A percentile compares a stretch with the other conserved stretches of the same genome.
These are phyloP conservation scores for Coremacera marginata DNA, from an alignment of 2,888 invertebrate species.

Conservation along the genomic window DNA sequence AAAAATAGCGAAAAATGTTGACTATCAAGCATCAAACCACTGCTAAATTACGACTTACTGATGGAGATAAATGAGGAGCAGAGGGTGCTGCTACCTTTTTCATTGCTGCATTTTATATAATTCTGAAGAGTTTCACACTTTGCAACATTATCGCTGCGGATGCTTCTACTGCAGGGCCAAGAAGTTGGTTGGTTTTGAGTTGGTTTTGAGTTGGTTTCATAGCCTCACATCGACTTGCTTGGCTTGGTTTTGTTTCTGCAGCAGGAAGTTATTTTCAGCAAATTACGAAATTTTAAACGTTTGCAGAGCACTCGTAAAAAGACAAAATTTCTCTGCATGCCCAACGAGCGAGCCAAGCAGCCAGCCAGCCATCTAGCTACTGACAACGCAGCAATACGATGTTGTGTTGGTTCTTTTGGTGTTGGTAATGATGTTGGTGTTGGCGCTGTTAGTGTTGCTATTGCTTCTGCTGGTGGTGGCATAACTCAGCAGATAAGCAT, in stretches of 20 bases:
- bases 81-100: not conserved
- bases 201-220: not conserved
- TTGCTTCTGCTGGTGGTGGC: conserved; percentile 31
- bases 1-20: not conserved
- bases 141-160: not conserved
- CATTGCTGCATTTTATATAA: not conserved
- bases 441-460: conserved; percentile 49
- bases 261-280: conserved; percentile 39
- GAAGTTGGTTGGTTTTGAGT: not conserved
- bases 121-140: conserved; percentile 8
- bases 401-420: not conserved
- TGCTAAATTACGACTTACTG: not conserved
- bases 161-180: not conserved
- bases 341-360: not conserved
- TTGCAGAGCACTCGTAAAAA: conserved; percentile 31
- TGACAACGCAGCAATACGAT: not conserved
- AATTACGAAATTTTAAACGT: conserved; percentile 38
- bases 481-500: conserved; percentile 43
- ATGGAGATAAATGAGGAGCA: not conserved
- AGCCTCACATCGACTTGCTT: not conserved
- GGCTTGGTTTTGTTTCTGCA: conserved; percentile 3
- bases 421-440: conserved; percentile 30
- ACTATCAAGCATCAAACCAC: not conserved
- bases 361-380: not conserved
- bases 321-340: not conserved